Conservation (phyloP, 2,113 vertebrate species). For the Condylura cristata region DNA sequence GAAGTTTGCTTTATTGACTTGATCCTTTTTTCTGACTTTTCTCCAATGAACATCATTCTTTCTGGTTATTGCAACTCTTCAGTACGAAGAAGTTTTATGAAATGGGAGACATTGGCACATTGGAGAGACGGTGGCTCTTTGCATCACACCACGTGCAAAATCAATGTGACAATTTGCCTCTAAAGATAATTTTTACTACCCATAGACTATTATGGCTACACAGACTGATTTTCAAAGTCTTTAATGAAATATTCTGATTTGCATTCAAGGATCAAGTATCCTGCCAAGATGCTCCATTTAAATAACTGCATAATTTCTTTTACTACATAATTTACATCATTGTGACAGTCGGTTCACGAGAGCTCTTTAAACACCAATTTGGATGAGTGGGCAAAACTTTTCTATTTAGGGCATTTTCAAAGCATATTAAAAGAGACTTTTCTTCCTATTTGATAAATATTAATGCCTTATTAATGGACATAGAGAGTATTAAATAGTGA, state of each 20-base stretch:
- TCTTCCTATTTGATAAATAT: constrained; percentile 49
- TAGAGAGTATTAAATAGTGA: neutral
- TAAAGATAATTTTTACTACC: neutral
- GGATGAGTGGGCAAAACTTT: constrained; percentile 8
- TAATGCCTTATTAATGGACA: constrained; percentile 1
- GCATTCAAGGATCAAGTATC: neutral
- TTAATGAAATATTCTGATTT: constrained; percentile 35
- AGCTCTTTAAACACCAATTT: constrained; percentile 1
- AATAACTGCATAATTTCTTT: constrained; percentile 44
- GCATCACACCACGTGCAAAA: neutral
- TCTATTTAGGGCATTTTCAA: constrained; percentile 26
- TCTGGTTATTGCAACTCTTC: neutral
- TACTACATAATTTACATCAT: constrained; percentile 13
- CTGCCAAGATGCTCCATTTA: constrained; percentile 17
- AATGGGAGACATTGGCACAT: neutral
- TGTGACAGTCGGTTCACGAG: neutral
- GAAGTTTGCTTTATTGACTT: neutral
- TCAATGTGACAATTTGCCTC: neutral
- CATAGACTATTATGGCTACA: neutral
- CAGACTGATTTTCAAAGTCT: constrained; percentile 18
- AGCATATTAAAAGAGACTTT: neutral
- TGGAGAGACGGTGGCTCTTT: neutral
- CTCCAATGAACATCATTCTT: neutral
- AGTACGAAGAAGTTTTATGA: neutral
- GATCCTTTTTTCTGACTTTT: neutral